Conservation (phyloP, 2,888 invertebrate genomes). For the Allolobophora icterica region DNA sequence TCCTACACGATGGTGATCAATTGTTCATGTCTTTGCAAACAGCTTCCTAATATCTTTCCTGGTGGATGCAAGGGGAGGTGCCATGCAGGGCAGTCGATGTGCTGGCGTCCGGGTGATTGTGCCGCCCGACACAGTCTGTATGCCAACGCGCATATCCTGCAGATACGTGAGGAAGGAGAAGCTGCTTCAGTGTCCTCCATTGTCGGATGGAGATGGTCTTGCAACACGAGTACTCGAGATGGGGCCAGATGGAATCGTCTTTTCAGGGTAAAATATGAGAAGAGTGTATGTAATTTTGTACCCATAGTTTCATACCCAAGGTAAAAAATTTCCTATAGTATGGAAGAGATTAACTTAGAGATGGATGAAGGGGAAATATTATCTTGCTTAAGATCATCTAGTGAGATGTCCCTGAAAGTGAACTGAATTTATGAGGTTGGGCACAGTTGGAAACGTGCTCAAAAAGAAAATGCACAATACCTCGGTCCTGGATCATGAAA, state of each 20-base stretch:
- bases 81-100: constrained; percentile 85
- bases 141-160: constrained; percentile 96
- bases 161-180: constrained; percentile 36
- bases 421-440: background rate
- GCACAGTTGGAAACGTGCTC: background rate
- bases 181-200: constrained; percentile 31
- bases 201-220: constrained; percentile 40
- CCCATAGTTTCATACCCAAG: background rate
- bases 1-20: no score
- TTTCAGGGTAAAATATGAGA: constrained; percentile 57
- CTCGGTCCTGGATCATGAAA: no score
- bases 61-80: constrained; percentile 96
- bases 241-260: constrained; percentile 71
- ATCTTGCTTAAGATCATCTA: background rate
- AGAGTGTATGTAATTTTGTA: background rate
- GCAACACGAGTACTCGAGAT: constrained; percentile 39
- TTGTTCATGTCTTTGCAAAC: background rate
- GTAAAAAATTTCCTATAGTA: background rate
- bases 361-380: background rate
- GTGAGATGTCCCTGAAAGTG: background rate
- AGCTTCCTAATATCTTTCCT: constrained; percentile 70
- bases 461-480: background rate
- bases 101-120: constrained; percentile 98
- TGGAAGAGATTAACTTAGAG: background rate
- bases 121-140: constrained; percentile 92